Base-by-base conservation (phyloP, 2,797 vertebrate species). In the Taenioides sp. region DNA sequence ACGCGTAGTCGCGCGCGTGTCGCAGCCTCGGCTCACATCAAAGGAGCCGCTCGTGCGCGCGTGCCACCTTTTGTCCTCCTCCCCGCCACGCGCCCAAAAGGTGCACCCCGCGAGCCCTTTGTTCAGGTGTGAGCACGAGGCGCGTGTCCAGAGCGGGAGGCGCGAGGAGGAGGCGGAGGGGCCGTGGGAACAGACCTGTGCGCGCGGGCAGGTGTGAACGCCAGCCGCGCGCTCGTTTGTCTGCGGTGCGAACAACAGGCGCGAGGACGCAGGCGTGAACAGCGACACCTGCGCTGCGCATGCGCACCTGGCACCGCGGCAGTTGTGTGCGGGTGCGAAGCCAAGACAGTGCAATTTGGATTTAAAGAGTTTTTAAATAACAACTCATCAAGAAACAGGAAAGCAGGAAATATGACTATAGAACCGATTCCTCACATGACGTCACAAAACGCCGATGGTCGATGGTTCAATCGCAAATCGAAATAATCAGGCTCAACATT, bases 21-120 rank as follows among this genome's bases (percentile, higher is more conserved):
- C 40, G 50, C 40, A 12, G 0, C 40, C 12, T 14, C 40, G 14
- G 40, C 2, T 14, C 40, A 14, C 63, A 65, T 65, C 22, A 65
- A 50, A 65, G 43, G 1, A 20, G 23, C 22, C 10, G 58, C 58
- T 2, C 50, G n/a, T 10, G 63, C 49, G 49, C 47, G 65, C 34
- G 65, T 28, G 43, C 16, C 55, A 16, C 82, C 83, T 54, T 80
- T 78, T 83, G 82, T 78, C 64, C 40, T 14, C 25, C 47, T 31
- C 10, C 20, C 11, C 22, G 37, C 40, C 87, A 84, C 83, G 83
- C n/a, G 84, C 28, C 65, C 89, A 88, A 87, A 84, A 77, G 85
- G 84, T 70, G 71, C 17, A 75, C 84, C 77, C 9, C 60, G 10
- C 79, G 77, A 77, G 64, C 80, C 78, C 71, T 78, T 71, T 88